Evolutionary conservation across 2,113 vertebrate genomes (phyloP), one percentile per base, ranked within the genome.

Genomic region (Gymnorhina tibicen): DNA sequence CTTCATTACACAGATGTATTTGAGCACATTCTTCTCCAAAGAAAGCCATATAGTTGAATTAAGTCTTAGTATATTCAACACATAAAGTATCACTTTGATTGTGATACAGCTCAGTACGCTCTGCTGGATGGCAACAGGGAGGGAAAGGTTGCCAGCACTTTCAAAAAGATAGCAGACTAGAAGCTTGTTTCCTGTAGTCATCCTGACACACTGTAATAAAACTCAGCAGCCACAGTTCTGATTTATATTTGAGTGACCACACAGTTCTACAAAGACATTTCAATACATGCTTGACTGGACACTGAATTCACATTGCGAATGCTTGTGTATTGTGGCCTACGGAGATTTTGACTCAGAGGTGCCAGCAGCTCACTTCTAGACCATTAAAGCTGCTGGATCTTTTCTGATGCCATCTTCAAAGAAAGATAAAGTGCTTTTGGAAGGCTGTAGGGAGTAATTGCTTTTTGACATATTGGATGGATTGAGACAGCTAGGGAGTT

Each of bases 321-420:
- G 27, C 30, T 32, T 42, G 33, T 56, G 55, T 15, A 11, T 67
- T 77, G 39, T 47, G 47, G 76, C 75, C 60, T 44, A 60, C 20
- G 32, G 87, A 94, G 85, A 63, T 93, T 90, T 83, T 59, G 72
- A 80, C 50, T 77, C 72, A 44, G 63, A 90, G 70, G 59, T 88
- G 47, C 72, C 82, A 88, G 82, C 68, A 90, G 78, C 27, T 90
- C 79, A 77, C 59, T 4, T 7, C 47, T 80, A 92, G 79, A 59
- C 47, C 50, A 64, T 95, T 91, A 93, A 90, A 96, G 75, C 88
- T 83, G 58, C 59, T 83, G 81, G 78, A 70, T 77, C 42, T 83
- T 85, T 95, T 91, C 85, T 83, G 85, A 88, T 84, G 59, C 26
- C 68, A 67, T 63, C 85, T 90, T 93, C 88, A 93, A 92, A 93